Base-by-base conservation (phyloP, 1,140 invertebrate genomes). In the Glossosoma conforme region DNA sequence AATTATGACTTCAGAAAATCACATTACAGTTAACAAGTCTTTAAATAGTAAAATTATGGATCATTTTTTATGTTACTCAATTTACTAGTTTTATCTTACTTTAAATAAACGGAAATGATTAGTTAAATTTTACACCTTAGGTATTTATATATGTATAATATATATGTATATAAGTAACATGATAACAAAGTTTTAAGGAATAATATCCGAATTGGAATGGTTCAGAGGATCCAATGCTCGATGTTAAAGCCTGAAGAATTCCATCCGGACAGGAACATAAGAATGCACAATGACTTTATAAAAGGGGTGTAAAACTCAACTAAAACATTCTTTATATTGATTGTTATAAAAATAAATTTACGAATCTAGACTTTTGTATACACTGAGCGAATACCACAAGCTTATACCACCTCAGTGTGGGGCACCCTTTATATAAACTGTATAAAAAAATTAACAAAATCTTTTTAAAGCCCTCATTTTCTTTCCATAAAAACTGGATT, bases 291-390 rank as follows among this genome's bases (percentile, higher is more conserved):
- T 37, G 18, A 25, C 28, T 44, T 24, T 24, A 40, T 22, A 45
- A 49, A 49, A 33, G 13, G 14, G 32, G 44, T 47, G 33, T 58
- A 54, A 54, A 52, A 47, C 44, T 58, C 56, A 54, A 58, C 43
- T 33, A 30, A 35, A 3, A 41, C 33, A 10, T 37, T 30, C 13
- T 41, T 17, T 44, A 37, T 50, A 58, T 18, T 30, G 41, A 37
- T 53, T 54, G 50, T 54, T 58, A 58, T 58, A 58, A 58, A 58
- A 58, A 58, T 58, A 58, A 58, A 54, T 58, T 54, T 54, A 54
- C 46, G 45, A 54, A 54, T 58, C 50, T 58, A 58, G 43, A 49
- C 41, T 28, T 28, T 35, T 43, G 44, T 53, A 41, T 30, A 52
- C 51, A 50, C 50, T 5, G 30, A 52, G 35, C 22, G 35, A 43